Conservation (phyloP, 1,140 invertebrate species). For the Drosophila nannoptera region DNA sequence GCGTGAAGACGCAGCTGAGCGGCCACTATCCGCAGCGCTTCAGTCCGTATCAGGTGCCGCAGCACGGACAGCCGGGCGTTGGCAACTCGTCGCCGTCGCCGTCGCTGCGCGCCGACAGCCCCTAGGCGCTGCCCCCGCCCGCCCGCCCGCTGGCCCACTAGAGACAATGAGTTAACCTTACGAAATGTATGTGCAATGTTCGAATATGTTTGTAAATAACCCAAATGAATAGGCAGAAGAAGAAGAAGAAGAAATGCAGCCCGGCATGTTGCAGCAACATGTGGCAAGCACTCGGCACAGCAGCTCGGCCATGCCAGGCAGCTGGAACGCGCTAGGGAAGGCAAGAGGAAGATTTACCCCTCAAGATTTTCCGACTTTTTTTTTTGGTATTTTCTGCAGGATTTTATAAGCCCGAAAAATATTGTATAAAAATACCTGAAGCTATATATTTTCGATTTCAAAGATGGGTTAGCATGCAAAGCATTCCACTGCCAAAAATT, state of each 20-base stretch:
- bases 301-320: conserved; percentile 22
- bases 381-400: too few relatives aligned
- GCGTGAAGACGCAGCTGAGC: conserved; percentile 52
- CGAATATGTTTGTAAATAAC: conserved; percentile 43
- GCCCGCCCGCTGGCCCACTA: neutral
- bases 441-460: too few relatives aligned
- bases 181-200: conserved; percentile 73
- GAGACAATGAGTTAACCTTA: conserved; percentile 13
- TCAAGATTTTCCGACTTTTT: too few relatives aligned
- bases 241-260: neutral
- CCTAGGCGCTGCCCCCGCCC: conserved; percentile 26
- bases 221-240: neutral
- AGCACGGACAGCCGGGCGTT: conserved; percentile 45
- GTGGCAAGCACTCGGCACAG: conserved; percentile 45
- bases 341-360: neutral
- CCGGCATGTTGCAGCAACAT: conserved; percentile 63
- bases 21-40: conserved; percentile 75
- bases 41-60: conserved; percentile 78
- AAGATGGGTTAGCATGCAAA: neutral
- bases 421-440: too few relatives aligned
- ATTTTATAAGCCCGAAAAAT: too few relatives aligned
- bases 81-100: conserved; percentile 49
- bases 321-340: conserved; percentile 7
- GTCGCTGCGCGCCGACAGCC: conserved; percentile 58
- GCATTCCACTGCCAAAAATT: conserved; percentile 8